These are phyloP conservation scores for Scaptomyza flava DNA, from an alignment of 2,888 invertebrate species.

Conservation along the genomic window DNA sequence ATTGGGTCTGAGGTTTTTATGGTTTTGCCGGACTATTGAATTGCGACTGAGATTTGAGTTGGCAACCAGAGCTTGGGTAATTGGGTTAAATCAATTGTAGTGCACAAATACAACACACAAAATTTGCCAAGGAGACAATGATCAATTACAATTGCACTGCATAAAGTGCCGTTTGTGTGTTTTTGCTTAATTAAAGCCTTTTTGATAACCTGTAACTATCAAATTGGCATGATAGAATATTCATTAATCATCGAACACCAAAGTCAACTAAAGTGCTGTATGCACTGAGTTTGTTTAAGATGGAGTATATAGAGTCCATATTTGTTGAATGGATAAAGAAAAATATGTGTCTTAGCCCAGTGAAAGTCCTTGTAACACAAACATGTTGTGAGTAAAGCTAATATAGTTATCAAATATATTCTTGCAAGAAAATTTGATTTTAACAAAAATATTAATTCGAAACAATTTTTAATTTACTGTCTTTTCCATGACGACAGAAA, in stretches of 20 bases:
- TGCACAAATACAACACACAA: constrained; percentile 5
- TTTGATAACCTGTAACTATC: background rate
- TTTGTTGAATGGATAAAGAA: background rate
- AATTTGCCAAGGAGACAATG: constrained; percentile 4
- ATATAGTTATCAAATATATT: no score
- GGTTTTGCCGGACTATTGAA: constrained; percentile 24
- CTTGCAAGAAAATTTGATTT: no score
- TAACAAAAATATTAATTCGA: no score
- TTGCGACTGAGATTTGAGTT: constrained; percentile 34
- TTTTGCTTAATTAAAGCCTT: background rate
- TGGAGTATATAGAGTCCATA: no score
- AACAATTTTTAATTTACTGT: no score
- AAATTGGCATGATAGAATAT: background rate
- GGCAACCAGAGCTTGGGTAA: constrained; percentile 35
- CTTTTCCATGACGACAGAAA: no score
- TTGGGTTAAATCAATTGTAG: constrained; percentile 32
- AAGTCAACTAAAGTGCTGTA: background rate
- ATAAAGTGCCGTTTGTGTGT: constrained; percentile 2
- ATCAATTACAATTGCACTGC: constrained; percentile 13
- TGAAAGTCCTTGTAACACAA: no score
- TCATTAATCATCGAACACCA: background rate
- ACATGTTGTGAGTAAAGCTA: no score
- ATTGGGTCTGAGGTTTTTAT: background rate
- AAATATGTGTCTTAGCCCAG: no score
- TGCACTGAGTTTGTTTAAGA: background rate